These are phyloP conservation scores for Pontoporia blainvillei DNA, from an alignment of 2,113 vertebrate genomes.

Conservation along the genomic window DNA sequence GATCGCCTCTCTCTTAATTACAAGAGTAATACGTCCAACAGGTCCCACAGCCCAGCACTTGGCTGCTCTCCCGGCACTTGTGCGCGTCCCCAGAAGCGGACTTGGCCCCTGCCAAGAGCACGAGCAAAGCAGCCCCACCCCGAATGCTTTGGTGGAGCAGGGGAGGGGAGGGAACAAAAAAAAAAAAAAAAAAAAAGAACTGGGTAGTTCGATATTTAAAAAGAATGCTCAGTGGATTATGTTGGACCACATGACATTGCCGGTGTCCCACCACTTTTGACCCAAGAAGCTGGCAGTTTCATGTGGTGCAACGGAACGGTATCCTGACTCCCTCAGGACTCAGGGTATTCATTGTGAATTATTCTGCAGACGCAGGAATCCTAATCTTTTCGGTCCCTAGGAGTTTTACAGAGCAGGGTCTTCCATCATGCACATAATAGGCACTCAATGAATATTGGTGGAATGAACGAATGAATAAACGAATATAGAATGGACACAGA, in stretches of 20 bases:
- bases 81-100: not conserved
- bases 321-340: not conserved
- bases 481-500: rapidly evolving
- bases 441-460: rapidly evolving
- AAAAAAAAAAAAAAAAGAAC: too few relatives aligned
- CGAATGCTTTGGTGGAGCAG: not conserved
- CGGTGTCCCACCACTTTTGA: too few relatives aligned
- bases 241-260: not conserved
- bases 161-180: too few relatives aligned
- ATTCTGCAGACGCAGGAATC: not conserved
- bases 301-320: not conserved
- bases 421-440: not conserved
- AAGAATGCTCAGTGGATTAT: not conserved
- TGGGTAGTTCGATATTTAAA: not conserved
- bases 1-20: not conserved
- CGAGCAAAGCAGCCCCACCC: not conserved
- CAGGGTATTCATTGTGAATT: not conserved
- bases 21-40: not conserved
- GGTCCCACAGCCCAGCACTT: not conserved
- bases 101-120: not conserved
- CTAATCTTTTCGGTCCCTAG: not conserved
- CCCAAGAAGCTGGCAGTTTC: not conserved
- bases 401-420: not conserved
- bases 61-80: not conserved
- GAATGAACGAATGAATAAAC: rapidly evolving